Evolutionary conservation across 2,797 vertebrate genomes (phyloP).

Genomic region (Semotilus atromaculatus): DNA sequence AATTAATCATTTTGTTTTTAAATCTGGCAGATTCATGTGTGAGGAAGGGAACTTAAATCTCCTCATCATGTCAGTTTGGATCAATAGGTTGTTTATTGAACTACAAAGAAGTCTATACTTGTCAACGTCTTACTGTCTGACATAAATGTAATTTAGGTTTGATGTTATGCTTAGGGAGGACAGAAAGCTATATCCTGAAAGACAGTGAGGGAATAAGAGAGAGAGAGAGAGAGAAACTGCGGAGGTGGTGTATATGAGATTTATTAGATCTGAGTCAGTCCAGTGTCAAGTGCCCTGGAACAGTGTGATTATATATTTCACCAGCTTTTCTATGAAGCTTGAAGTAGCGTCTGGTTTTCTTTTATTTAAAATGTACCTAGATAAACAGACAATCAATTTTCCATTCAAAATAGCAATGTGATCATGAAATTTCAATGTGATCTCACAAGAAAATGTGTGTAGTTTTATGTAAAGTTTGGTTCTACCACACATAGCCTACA

Average conservation of each 20-base stretch:
- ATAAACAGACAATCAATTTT: not conserved
- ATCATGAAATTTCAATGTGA: not conserved
- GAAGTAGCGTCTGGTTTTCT: constrained; percentile 38
- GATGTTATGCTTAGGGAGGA: constrained; percentile 16
- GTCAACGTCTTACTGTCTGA: constrained; percentile 16
- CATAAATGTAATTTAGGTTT: constrained; percentile 27
- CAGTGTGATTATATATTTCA: constrained; percentile 43
- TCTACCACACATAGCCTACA: no score
- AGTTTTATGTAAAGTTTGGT: no score
- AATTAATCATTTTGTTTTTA: no score
- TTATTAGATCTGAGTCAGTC: constrained; percentile 57
- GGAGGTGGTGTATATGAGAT: constrained; percentile 53
- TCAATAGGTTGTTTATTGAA: not conserved
- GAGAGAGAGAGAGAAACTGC: not conserved
- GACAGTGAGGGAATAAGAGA: not conserved
- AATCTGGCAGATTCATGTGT: not conserved
- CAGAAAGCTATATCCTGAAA: constrained; percentile 21
- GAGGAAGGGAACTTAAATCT: not conserved
- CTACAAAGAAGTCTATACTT: not conserved
- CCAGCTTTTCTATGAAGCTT: constrained; percentile 34
- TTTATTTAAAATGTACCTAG: not conserved
- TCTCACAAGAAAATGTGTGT: no score
- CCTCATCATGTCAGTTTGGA: not conserved
- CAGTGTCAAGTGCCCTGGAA: constrained; percentile 57
- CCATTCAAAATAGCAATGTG: not conserved